Conservation (phyloP, 2,888 invertebrate species). For the Charanyca ferruginea region DNA sequence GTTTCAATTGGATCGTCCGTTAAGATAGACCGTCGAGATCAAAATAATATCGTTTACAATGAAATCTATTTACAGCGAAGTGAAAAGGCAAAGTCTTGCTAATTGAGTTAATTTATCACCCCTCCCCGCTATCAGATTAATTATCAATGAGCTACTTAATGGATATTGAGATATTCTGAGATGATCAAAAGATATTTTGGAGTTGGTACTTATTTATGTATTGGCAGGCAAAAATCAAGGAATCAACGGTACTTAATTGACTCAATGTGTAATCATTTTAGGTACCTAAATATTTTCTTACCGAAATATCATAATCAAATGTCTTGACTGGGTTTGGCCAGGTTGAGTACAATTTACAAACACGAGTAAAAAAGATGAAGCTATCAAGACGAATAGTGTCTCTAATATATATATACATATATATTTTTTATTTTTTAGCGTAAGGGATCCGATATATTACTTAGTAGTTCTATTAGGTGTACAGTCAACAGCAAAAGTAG, state of each 20-base stretch:
- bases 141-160: constrained; percentile 55
- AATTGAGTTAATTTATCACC: constrained; percentile 56
- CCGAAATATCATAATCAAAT: too few relatives aligned
- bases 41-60: constrained; percentile 50
- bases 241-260: background rate
- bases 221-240: constrained; percentile 16
- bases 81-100: constrained; percentile 41
- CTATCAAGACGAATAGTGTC: too few relatives aligned
- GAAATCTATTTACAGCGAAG: constrained; percentile 36
- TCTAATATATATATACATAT: too few relatives aligned
- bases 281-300: background rate
- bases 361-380: too few relatives aligned
- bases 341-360: too few relatives aligned
- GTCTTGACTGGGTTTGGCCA: too few relatives aligned
- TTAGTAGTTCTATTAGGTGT: too few relatives aligned
- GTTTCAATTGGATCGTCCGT: constrained; percentile 37
- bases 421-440: too few relatives aligned
- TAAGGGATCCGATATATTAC: background rate
- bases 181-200: constrained; percentile 50
- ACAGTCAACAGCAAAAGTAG: too few relatives aligned
- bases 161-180: constrained; percentile 38
- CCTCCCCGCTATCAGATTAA: constrained; percentile 48
- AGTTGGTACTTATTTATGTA: constrained; percentile 32
- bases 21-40: constrained; percentile 37
- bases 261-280: background rate